Evolutionary conservation across 1,140 invertebrate species (phyloP).

Genomic region (Drosophila carrolli): DNA sequence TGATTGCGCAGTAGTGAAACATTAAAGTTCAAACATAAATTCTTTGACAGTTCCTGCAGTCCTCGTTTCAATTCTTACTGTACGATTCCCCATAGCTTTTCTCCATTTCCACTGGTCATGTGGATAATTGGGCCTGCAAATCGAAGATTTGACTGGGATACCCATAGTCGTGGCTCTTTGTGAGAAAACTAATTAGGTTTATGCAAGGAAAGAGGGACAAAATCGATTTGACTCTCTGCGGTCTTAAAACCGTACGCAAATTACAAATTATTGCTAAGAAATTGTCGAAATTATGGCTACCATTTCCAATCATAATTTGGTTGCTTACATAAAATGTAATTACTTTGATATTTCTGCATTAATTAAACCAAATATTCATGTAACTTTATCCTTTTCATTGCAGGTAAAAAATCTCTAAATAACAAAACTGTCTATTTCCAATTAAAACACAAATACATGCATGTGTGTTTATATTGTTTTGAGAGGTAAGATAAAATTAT

Average conservation of each 20-base stretch:
- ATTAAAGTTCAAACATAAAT: constrained; percentile 26
- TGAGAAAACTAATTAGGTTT: constrained; percentile 34
- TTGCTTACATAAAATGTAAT: constrained; percentile 6
- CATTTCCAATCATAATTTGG: constrained; percentile 2
- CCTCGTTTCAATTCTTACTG: neutral
- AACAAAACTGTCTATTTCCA: neutral
- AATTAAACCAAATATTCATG: constrained; percentile 17
- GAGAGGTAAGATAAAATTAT: constrained; percentile 16
- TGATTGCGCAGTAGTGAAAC: constrained; percentile 4
- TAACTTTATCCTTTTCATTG: constrained; percentile 31
- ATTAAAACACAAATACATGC: neutral
- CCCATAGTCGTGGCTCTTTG: neutral
- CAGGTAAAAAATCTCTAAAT: constrained; percentile 46
- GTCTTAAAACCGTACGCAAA: constrained; percentile 4
- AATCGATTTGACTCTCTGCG: constrained; percentile 10
- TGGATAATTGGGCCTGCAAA: constrained; percentile 37
- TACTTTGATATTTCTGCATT: constrained; percentile 22
- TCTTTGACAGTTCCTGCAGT: constrained; percentile 21
- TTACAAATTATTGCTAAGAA: constrained; percentile 2
- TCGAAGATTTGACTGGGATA: constrained; percentile 38
- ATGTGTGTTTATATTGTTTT: neutral
- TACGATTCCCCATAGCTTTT: neutral
- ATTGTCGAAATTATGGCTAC: constrained; percentile 11
- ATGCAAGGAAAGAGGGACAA: neutral
- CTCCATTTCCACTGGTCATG: neutral